A percentile compares a stretch with the other conserved stretches of the same genome.
These are phyloP conservation scores for Himalopsyche tibetana DNA, from an alignment of 2,888 invertebrate genomes.

Conservation along the genomic window DNA sequence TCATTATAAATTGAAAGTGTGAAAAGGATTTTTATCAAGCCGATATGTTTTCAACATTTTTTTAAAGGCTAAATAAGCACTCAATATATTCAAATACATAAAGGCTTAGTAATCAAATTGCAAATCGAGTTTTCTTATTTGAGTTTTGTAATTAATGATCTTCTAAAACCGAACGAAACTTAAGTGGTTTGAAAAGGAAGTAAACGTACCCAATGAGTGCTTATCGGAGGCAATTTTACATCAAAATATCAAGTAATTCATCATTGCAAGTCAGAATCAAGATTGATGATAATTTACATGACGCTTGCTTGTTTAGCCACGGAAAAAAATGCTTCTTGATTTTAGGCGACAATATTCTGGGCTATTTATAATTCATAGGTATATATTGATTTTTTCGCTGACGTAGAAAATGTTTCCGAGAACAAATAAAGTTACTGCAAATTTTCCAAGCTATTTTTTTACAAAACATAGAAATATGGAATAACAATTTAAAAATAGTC, in stretches of 20 bases:
- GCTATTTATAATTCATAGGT: neutral
- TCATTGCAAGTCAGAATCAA: slow-evolving; percentile 61
- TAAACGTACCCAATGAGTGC: slow-evolving; percentile 53
- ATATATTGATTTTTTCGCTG: neutral
- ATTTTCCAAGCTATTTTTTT: too few species aligned
- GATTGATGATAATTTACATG: slow-evolving; percentile 62
- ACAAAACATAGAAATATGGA: too few species aligned
- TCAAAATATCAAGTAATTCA: slow-evolving; percentile 56
- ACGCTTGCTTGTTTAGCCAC: slow-evolving; percentile 11
- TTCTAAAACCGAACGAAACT: neutral
- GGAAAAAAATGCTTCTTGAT: slow-evolving; percentile 26
- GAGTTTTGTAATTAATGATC: slow-evolving; percentile 46
- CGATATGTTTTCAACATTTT: too few species aligned
- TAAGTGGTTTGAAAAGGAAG: slow-evolving; percentile 49
- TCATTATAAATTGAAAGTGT: too few species aligned
- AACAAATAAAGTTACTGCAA: neutral
- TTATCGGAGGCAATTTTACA: slow-evolving; percentile 53
- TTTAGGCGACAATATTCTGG: slow-evolving; percentile 3
- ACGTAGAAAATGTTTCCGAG: slow-evolving; percentile 20
- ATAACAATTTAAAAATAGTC: too few species aligned
- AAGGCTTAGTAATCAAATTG: neutral
- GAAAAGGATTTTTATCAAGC: too few species aligned
- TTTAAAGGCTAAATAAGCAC: too few species aligned
- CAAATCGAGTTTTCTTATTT: slow-evolving; percentile 39
- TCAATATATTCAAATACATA: too few species aligned